Conservation (phyloP, 1,140 invertebrate species). For the Apis florea region DNA sequence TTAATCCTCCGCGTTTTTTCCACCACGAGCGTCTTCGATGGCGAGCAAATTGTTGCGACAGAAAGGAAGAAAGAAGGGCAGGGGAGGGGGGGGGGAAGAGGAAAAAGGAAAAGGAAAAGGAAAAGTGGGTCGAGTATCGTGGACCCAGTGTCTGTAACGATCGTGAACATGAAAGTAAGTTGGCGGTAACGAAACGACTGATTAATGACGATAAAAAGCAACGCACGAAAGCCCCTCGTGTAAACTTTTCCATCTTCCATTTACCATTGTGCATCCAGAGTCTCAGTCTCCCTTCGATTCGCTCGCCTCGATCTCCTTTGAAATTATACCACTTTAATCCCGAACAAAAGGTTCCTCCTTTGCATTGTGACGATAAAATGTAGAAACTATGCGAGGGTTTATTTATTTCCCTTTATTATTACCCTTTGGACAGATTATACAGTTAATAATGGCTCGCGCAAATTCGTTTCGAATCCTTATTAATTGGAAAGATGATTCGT, state of each 20-base stretch:
- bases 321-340: neutral
- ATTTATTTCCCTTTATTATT: neutral
- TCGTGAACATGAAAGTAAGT: conserved; percentile 16
- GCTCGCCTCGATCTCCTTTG: neutral
- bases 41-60: conserved; percentile 13
- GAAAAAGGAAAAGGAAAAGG: too few relatives aligned
- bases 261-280: neutral
- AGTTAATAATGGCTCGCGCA: neutral
- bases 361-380: neutral
- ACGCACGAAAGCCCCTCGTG: neutral
- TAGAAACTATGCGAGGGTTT: neutral
- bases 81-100: too few relatives aligned
- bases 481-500: neutral
- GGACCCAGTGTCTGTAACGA: neutral
- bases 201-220: conserved; percentile 15
- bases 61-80: too few relatives aligned
- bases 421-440: neutral
- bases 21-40: neutral
- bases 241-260: neutral
- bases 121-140: conserved; percentile 1
- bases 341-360: neutral
- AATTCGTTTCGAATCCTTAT: neutral
- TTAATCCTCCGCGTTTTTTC: conserved; percentile 23
- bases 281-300: too few relatives aligned
- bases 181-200: conserved; percentile 23